Percentiles rank a stretch among this genome's conserved stretches.
phyloP scores from a whole-genome alignment of 2,113 vertebrate genomes.

The Hemiscyllium ocellatum region DNA sequence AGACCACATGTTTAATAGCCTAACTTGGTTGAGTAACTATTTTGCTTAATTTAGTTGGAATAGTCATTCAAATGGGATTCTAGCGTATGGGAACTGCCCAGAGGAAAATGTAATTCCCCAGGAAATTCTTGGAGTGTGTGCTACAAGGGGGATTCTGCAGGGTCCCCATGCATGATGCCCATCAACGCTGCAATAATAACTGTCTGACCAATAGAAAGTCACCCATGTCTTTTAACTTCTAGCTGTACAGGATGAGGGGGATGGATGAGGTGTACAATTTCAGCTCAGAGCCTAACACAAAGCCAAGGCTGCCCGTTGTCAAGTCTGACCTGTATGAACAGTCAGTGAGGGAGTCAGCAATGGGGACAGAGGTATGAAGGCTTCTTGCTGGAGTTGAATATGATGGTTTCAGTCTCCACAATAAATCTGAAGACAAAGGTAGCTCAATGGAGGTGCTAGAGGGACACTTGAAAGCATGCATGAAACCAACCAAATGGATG shows the following conservation, averaged over 20 bases:
- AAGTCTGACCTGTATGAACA: not conserved
- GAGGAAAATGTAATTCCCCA: no score
- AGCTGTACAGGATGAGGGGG: not conserved
- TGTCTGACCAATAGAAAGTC: no score
- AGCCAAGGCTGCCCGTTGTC: not conserved
- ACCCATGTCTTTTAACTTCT: not conserved
- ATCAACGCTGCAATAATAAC: no score
- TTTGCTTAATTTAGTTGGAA: no score
- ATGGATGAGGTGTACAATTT: not conserved
- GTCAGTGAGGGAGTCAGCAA: not conserved
- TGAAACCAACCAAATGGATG: not conserved
- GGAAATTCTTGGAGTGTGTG: no score
- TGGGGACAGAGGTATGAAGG: not conserved
- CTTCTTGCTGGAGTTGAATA: not conserved
- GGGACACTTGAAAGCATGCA: not conserved
- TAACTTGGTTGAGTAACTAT: no score
- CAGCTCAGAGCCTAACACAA: not conserved
- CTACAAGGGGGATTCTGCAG: no score
- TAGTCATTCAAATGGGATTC: no score
- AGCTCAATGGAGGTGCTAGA: not conserved
- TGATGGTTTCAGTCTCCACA: not conserved
- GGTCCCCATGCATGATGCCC: no score
- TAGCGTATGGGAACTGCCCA: no score
- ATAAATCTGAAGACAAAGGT: not conserved
- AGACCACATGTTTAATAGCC: no score